phyloP scores from a whole-genome alignment of 2,113 vertebrate species.

The Carettochelys insculpta region DNA sequence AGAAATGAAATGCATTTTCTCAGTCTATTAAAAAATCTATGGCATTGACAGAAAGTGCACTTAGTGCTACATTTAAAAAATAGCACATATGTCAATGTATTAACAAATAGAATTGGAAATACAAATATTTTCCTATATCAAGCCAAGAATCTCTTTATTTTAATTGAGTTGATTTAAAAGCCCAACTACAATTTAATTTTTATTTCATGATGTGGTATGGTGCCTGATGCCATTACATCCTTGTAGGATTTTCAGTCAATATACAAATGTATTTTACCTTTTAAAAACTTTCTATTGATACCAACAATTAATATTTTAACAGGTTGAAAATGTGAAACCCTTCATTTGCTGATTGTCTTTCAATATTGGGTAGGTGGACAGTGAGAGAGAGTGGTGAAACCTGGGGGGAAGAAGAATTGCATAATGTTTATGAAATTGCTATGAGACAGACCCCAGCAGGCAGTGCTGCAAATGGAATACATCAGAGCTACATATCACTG shows the following conservation, averaged over 20 bases:
- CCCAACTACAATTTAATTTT: constrained; percentile 91
- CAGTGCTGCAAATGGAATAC: background rate
- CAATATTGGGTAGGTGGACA: constrained; percentile 32
- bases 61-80: constrained; percentile 93
- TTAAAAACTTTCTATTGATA: constrained; percentile 80
- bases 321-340: constrained; percentile 71
- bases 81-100: constrained; percentile 90
- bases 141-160: constrained; percentile 91
- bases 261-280: constrained; percentile 81
- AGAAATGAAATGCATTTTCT: constrained; percentile 99
- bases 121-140: constrained; percentile 90
- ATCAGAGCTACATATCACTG: background rate
- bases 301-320: constrained; percentile 77
- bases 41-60: constrained; percentile 92
- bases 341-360: constrained; percentile 70
- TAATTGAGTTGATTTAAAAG: constrained; percentile 90
- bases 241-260: constrained; percentile 77
- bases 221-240: constrained; percentile 73
- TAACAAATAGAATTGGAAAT: constrained; percentile 91
- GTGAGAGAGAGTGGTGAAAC: background rate
- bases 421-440: background rate
- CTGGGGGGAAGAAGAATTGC: constrained; percentile 17
- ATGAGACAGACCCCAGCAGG: background rate
- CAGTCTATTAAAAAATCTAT: constrained; percentile 94
- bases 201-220: constrained; percentile 83